These are phyloP conservation scores for Pachypanchax playfairii DNA, from an alignment of 2,113 vertebrate species.

Conservation along the genomic window DNA sequence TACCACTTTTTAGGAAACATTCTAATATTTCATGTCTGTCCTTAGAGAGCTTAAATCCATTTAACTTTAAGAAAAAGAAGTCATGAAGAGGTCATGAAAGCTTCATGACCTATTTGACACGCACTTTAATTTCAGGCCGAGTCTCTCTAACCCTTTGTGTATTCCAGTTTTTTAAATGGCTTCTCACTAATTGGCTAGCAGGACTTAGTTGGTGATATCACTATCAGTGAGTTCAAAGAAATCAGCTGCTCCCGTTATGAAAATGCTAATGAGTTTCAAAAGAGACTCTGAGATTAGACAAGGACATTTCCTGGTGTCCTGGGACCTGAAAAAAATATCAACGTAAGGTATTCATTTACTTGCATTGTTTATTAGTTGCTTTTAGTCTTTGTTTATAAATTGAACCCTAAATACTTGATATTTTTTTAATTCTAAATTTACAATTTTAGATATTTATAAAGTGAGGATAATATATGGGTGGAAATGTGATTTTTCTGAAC, in stretches of 20 bases:
- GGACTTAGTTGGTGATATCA: constrained; percentile 29
- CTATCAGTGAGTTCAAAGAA: constrained; percentile 24
- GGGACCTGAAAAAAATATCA: no score
- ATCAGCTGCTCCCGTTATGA: constrained; percentile 38
- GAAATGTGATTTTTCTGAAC: no score
- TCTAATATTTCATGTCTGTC: neutral
- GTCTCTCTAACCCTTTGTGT: constrained; percentile 1
- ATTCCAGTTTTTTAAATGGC: constrained; percentile 19
- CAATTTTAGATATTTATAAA: no score
- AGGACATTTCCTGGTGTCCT: constrained; percentile 15
- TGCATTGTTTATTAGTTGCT: no score
- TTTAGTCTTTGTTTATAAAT: no score
- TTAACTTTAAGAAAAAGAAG: constrained; percentile 4
- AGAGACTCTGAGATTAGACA: constrained; percentile 22
- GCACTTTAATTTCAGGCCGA: neutral
- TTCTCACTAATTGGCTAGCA: constrained; percentile 33
- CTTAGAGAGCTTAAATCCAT: constrained; percentile 15
- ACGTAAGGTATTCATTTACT: no score
- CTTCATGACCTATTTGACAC: constrained; percentile 18
- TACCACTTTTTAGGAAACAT: constrained; percentile 4
- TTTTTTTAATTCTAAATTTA: no score
- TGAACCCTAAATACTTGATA: no score
- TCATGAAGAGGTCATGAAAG: no score
- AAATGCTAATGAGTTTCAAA: constrained; percentile 36
- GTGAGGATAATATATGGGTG: no score